Evolutionary conservation across 2,888 invertebrate species (phyloP).

Genomic region (Hermaeophaga mercurialis): DNA sequence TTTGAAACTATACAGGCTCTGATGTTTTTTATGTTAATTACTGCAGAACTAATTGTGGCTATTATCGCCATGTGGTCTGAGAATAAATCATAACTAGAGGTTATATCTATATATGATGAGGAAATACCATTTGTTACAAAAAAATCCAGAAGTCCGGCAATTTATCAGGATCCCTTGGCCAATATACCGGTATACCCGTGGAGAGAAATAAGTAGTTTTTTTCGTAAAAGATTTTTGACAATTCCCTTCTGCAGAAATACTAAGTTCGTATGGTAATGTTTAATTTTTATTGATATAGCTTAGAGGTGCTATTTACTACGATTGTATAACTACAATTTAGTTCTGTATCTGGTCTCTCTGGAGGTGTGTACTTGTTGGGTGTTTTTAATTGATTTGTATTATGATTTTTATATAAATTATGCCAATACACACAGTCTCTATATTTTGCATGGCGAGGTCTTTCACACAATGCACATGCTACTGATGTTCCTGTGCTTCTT

Average conservation of each 20-base stretch:
- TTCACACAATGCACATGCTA: too few relatives aligned
- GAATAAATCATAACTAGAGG: neutral
- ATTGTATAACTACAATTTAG: neutral
- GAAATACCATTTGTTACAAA: neutral
- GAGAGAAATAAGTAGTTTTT: neutral
- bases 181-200: neutral
- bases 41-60: neutral
- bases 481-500: too few relatives aligned
- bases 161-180: neutral
- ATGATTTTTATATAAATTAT: too few relatives aligned
- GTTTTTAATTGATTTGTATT: too few relatives aligned
- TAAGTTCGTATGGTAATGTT: neutral
- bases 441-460: too few relatives aligned
- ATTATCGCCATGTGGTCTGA: conserved; percentile 1
- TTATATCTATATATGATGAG: neutral
- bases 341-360: neutral
- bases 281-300: neutral
- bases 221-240: neutral
- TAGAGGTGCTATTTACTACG: neutral
- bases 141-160: neutral
- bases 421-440: too few relatives aligned
- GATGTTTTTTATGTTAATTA: neutral
- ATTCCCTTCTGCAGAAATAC: neutral
- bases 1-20: neutral
- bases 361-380: too few relatives aligned